These are phyloP conservation scores for Eublepharis macularius DNA, from an alignment of 2,113 vertebrate species.

Conservation along the genomic window DNA sequence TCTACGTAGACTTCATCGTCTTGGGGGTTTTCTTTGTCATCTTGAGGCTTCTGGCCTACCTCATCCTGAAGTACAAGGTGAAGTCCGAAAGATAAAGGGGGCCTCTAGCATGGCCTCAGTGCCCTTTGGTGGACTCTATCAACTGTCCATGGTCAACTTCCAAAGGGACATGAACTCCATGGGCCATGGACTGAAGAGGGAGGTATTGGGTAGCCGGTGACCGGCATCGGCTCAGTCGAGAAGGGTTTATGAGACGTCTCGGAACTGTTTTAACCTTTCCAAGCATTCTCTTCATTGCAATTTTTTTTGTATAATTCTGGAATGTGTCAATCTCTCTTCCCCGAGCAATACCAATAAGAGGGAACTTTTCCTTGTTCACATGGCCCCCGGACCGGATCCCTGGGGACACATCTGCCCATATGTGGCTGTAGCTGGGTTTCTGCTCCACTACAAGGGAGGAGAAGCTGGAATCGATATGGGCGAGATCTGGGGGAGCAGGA, in stretches of 20 bases:
- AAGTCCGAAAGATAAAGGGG: conserved; percentile 90
- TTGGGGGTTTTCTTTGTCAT: conserved; percentile 93
- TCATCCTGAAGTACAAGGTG: conserved; percentile 95
- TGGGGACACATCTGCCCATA: fast-evolving
- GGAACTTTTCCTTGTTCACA: conserved; percentile 10
- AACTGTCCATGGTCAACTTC: conserved; percentile 21
- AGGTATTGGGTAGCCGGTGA: conserved; percentile 28
- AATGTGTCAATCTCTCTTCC: conserved; percentile 21
- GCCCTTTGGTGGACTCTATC: conserved; percentile 23
- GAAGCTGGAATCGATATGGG: not conserved
- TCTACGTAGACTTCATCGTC: conserved; percentile 96
- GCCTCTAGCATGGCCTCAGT: not conserved
- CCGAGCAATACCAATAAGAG: fast-evolving
- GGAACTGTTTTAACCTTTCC: conserved; percentile 78
- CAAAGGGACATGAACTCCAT: conserved; percentile 22
- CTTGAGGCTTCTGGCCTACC: conserved; percentile 91
- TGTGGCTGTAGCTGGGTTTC: not conserved
- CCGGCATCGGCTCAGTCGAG: conserved; percentile 62
- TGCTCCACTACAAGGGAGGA: not conserved
- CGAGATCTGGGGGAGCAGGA: not conserved
- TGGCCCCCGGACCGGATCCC: not conserved
- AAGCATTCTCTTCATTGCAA: conserved; percentile 64
- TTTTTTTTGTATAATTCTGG: conserved; percentile 58
- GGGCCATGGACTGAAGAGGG: fast-evolving
- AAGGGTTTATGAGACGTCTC: conserved; percentile 66